Evolutionary conservation across 2,113 vertebrate species (phyloP), one percentile per base, ranked within the genome.

Genomic region (Monopterus albus): DNA sequence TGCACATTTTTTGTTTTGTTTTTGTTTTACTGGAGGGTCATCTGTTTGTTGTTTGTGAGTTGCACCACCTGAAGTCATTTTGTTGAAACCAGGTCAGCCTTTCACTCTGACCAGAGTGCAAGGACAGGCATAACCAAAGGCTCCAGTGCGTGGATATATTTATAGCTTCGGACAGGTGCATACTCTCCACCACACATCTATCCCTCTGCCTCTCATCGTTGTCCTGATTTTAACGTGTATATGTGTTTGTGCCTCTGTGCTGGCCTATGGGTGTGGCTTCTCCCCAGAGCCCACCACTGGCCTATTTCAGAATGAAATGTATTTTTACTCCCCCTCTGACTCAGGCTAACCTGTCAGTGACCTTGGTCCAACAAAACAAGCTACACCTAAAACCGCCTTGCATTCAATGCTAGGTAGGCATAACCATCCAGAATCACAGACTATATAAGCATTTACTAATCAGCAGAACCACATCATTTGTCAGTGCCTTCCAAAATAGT

Each of bases 21-120:
- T 59, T 49, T 58, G 26, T 45, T 20, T 75, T 31, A 31, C 29
- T 31, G 29, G 29, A 29, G 28, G 7, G 4, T 29, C 28, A 56
- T 56, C 38, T 47, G 17, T 40, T 2, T 43, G 23, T n/a, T 62
- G n/a, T 56, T 17, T 50, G 40, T 58, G 49, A 17, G 11, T 74
- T 72, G 43, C 28, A 78, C 53, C 38, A 83, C 88, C 82, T 79
- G 72, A 65, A 85, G 88, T 87, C 81, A 79, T 72, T 39, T 62
- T 55, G 71, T 49, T 84, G 51, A 83, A 90, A 84, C 60, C 82
- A 85, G 90, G 87, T 85, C 87, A 89, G 81, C 53, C 29, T 61
- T 55, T 72, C 31, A 20, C 49, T 73, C 63, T 8, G 14, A 78
- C 69, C 10, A 7, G 3, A 77, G 71, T 81, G 72, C 78, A 88